Conservation (phyloP, 2,797 vertebrate species). For the Uromys caudimaculatus region DNA sequence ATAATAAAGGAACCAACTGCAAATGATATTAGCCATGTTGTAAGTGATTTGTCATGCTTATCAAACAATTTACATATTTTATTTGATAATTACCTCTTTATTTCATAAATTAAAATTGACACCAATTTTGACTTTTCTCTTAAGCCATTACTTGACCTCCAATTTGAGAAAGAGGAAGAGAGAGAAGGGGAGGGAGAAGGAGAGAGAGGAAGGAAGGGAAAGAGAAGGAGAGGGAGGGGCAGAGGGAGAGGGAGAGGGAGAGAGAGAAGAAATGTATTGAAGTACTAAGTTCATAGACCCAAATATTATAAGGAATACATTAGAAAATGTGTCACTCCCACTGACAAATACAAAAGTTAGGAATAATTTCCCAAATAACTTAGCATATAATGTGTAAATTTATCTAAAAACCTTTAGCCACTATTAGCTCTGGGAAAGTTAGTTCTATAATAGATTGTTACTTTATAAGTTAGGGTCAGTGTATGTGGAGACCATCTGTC, state of each 20-base stretch:
- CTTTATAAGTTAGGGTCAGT: not conserved
- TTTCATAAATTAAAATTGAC: slow-evolving; percentile 50
- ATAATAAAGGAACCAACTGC: not conserved
- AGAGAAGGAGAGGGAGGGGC: not conserved
- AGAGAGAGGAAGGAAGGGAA: not conserved
- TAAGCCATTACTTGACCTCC: not conserved
- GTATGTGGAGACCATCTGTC: not conserved
- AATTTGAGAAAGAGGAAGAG: not conserved
- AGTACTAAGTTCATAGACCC: not conserved
- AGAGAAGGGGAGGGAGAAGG: too few relatives aligned
- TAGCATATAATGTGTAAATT: not conserved
- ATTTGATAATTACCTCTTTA: slow-evolving; percentile 60
- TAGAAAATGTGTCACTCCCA: not conserved
- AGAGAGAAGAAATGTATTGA: not conserved
- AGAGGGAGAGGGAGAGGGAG: not conserved
- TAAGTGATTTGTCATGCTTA: slow-evolving; percentile 11
- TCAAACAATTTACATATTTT: slow-evolving; percentile 57
- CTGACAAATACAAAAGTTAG: not conserved
- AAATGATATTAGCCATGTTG: slow-evolving; percentile 48
- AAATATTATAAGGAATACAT: not conserved
- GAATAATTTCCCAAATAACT: not conserved
- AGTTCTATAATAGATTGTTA: not conserved
- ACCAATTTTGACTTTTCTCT: slow-evolving; percentile 65
- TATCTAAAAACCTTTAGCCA: not conserved
- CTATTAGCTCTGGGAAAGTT: not conserved